Percentiles rank a stretch among this genome's conserved stretches.
These are phyloP conservation scores for Erinaceus europaeus DNA, from an alignment of 2,113 vertebrate species.

Conservation along the genomic window DNA sequence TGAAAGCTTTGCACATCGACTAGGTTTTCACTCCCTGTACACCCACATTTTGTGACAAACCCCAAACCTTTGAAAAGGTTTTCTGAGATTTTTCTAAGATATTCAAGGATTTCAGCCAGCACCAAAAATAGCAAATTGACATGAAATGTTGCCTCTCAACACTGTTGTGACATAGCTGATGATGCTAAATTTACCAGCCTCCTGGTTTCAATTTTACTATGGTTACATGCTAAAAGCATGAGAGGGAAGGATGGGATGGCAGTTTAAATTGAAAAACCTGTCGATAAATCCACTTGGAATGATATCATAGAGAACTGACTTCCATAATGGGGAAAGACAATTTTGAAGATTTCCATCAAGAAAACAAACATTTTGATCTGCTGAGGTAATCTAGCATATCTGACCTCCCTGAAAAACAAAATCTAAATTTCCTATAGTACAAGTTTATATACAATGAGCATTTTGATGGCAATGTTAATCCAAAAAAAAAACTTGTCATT, in stretches of 20 bases:
- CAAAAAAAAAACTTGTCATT: background rate
- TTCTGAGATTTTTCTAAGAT: constrained; percentile 1
- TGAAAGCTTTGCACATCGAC: background rate
- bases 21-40: background rate
- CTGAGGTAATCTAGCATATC: background rate
- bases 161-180: background rate
- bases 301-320: background rate
- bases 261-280: constrained; percentile 1
- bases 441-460: background rate
- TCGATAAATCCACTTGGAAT: background rate
- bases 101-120: constrained; percentile 37
- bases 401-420: background rate
- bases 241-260: background rate
- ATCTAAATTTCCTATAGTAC: background rate
- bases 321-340: background rate
- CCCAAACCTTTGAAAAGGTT: constrained; percentile 1
- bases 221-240: constrained; percentile 24
- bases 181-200: constrained; percentile 25
- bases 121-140: constrained; percentile 40
- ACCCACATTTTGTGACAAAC: constrained; percentile 35
- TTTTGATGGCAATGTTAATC: background rate
- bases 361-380: background rate
- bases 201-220: constrained; percentile 40
- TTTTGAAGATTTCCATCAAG: background rate
- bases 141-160: constrained; percentile 14